phyloP scores from a whole-genome alignment of 2,888 invertebrate species.

The Limnephilus marmoratus region DNA sequence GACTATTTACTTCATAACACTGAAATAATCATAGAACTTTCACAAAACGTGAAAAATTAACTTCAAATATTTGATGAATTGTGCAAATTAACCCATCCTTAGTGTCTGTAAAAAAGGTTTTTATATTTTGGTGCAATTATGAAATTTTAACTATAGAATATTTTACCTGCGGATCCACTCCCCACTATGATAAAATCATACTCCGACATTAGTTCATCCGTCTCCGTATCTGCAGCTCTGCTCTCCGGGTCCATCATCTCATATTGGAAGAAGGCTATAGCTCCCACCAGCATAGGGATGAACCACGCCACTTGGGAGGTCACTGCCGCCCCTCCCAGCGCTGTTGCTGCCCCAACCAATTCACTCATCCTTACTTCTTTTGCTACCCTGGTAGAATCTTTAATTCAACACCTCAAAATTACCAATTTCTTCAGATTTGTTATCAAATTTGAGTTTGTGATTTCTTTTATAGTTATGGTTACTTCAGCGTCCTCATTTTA shows the following conservation, averaged over 20 bases:
- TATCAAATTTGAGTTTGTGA: not conserved
- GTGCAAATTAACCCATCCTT: too few relatives aligned
- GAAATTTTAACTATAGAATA: not conserved
- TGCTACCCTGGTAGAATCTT: not conserved
- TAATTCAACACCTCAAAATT: not conserved
- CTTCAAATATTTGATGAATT: too few relatives aligned
- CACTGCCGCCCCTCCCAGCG: slow-evolving; percentile 81
- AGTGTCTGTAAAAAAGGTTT: too few relatives aligned
- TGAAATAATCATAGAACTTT: too few relatives aligned
- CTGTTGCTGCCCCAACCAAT: slow-evolving; percentile 81
- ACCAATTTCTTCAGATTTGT: not conserved
- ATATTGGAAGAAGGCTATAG: slow-evolving; percentile 91
- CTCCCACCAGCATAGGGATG: slow-evolving; percentile 89
- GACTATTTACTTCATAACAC: too few relatives aligned
- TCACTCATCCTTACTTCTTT: slow-evolving; percentile 78
- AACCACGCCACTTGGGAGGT: slow-evolving; percentile 87
- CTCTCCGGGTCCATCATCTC: slow-evolving; percentile 91
- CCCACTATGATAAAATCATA: slow-evolving; percentile 93
- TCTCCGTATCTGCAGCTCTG: slow-evolving; percentile 83
- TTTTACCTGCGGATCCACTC: slow-evolving; percentile 89
- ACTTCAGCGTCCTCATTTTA: not conserved
- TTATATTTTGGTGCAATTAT: too few relatives aligned
- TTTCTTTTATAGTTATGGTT: not conserved
- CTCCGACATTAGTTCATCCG: slow-evolving; percentile 80
- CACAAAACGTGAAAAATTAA: too few relatives aligned